A percentile compares a stretch with the other conserved stretches of the same genome.
Conservation (phyloP, 2,113 vertebrate species). For the Trematocara nigrifrons region DNA sequence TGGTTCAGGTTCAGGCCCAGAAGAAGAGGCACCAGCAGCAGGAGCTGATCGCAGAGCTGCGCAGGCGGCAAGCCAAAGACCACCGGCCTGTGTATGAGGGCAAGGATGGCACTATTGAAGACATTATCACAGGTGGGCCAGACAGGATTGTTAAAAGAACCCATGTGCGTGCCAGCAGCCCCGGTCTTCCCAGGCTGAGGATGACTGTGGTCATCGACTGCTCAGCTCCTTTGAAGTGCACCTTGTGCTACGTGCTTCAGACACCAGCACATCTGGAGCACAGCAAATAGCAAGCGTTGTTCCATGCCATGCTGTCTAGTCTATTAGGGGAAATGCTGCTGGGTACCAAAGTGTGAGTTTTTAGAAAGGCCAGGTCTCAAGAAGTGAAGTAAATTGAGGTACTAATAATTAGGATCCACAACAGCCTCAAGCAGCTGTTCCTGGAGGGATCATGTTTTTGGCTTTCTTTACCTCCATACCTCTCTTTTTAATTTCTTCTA, state of each 20-base stretch:
- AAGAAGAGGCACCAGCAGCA: slow-evolving; percentile 90
- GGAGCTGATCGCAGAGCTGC: slow-evolving; percentile 89
- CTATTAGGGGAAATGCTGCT: not conserved
- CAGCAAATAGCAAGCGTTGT: slow-evolving; percentile 13
- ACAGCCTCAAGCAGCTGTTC: not conserved
- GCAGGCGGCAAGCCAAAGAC: slow-evolving; percentile 89
- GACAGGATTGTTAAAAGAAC: slow-evolving; percentile 2
- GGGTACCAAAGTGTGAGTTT: not conserved
- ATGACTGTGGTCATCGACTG: slow-evolving; percentile 71
- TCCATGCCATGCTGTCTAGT: not conserved
- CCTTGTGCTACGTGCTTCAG: slow-evolving; percentile 70
- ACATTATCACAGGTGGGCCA: slow-evolving; percentile 93
- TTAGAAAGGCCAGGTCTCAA: not conserved
- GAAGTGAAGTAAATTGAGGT: not conserved
- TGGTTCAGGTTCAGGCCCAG: slow-evolving; percentile 74
- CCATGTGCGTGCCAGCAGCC: not conserved
- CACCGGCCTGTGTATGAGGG: slow-evolving; percentile 94
- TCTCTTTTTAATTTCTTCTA: not conserved
- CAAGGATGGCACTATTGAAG: slow-evolving; percentile 95
- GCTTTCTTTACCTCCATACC: not conserved
- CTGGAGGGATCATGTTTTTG: not conserved
- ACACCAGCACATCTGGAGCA: slow-evolving; percentile 47
- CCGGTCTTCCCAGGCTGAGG: slow-evolving; percentile 22
- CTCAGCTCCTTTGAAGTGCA: slow-evolving; percentile 64
- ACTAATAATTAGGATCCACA: not conserved